phyloP scores from a whole-genome alignment of 2,113 vertebrate species.

The Archocentrus centrarchus region DNA sequence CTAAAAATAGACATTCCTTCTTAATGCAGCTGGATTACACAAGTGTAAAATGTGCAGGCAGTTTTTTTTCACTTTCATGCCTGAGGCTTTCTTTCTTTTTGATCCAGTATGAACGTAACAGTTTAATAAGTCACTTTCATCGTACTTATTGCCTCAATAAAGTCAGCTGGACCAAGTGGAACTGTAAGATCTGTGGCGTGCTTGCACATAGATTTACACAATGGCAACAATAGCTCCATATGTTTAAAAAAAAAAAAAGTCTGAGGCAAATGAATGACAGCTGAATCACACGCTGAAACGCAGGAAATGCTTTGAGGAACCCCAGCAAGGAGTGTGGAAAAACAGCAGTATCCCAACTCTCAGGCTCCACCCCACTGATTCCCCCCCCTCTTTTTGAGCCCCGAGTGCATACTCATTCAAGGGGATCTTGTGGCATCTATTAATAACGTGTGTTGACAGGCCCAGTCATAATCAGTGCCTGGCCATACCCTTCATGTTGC shows the following conservation, averaged over 20 bases:
- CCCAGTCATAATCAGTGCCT: constrained; percentile 55
- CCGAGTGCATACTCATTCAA: constrained; percentile 33
- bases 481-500: constrained; percentile 52
- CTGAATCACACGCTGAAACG: constrained; percentile 39
- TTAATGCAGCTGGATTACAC: constrained; percentile 30
- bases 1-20: constrained; percentile 54
- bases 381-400: constrained; percentile 9
- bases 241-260: not conserved
- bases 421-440: constrained; percentile 59
- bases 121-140: not conserved
- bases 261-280: constrained; percentile 35
- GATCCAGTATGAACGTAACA: not conserved
- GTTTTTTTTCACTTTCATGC: not conserved
- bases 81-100: constrained; percentile 3
- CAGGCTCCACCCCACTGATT: not conserved
- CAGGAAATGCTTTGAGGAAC: constrained; percentile 25
- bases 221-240: not conserved
- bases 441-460: constrained; percentile 73
- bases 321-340: not conserved
- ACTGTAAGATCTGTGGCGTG: not conserved
- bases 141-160: not conserved
- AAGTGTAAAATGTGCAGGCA: not conserved
- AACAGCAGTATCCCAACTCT: constrained; percentile 9
- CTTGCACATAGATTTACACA: not conserved
- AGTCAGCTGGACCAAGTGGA: not conserved